Conservation (phyloP, 2,888 invertebrate species). For the Leptinotarsa tumamoca region DNA sequence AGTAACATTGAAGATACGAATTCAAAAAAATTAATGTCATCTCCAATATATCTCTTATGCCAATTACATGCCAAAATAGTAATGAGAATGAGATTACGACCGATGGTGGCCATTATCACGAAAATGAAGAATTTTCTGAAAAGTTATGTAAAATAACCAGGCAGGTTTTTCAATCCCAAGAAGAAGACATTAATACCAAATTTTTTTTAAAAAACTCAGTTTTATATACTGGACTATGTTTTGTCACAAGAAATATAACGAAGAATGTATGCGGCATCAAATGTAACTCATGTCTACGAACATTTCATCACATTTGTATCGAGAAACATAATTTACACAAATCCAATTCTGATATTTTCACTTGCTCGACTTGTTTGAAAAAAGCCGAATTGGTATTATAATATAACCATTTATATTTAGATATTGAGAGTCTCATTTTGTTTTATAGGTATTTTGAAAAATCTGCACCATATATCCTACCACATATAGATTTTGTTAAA, state of each 20-base stretch:
- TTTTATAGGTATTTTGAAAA: background rate
- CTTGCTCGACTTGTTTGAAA: background rate
- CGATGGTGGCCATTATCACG: background rate
- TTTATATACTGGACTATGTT: background rate
- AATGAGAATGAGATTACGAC: background rate
- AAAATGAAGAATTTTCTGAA: background rate
- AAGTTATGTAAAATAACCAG: background rate
- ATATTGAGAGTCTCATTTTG: background rate
- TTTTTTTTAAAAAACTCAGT: background rate
- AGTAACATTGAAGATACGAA: background rate
- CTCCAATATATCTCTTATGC: background rate
- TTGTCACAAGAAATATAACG: background rate
- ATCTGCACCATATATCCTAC: background rate
- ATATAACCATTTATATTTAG: background rate
- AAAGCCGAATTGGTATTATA: background rate
- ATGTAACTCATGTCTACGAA: background rate
- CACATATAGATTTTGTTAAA: conserved; percentile 1
- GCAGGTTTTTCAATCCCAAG: background rate
- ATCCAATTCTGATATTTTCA: background rate
- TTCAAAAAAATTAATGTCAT: background rate
- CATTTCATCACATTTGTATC: background rate
- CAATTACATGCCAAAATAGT: background rate
- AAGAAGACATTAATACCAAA: background rate
- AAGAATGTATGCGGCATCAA: background rate
- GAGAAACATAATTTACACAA: background rate